Base-by-base conservation (phyloP, 2,888 invertebrate species). In the Aleiodes testaceus region DNA sequence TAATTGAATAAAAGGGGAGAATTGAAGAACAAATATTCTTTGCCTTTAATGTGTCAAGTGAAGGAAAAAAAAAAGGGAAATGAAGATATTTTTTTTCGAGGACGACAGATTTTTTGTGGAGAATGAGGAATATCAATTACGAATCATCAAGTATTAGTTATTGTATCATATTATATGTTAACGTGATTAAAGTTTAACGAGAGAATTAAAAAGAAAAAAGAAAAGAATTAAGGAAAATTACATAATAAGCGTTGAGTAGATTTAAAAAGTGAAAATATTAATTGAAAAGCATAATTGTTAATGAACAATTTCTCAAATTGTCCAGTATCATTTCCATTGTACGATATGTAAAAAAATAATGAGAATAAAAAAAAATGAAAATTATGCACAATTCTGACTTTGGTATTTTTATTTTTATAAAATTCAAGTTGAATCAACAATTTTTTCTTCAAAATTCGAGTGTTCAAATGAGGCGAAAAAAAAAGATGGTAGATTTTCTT, bases 301-400 rank as follows among this genome's bases (percentile, higher is more conserved):
- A n/a, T 7, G 42, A 59, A 59, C 53, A 59, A 59, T 42, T 59
- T 14, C 59, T 42, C 18, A 36, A 16, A 72, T 77, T 79, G 78
- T 84, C 78, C 79, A 80, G 78, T 83, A 85, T 82, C 83, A 86
- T 84, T 86, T 87, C 84, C 84, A 86, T 81, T 87, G 87, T 87
- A 87, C 80, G 82, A 86, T 87, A 87, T 87, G 86, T 85, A 85
- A 83, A 85, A 82, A 83, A 79, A 82, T 36, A 70, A 55, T 82
- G 79, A 81, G 82, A 79, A 80, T 78, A 80, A 81, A 79, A 73
- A 18, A 64, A 81, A 81, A 78, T 81, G 80, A 80, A 78, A 76
- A 72, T 73, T 79, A 77, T 80, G 74, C 77, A 81, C 78, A 80
- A 81, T 77, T 77, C 45, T 14, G 59, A 47, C 49, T 36, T 61